phyloP scores from a whole-genome alignment of 1,140 invertebrate species.

The Panonychus citri region DNA sequence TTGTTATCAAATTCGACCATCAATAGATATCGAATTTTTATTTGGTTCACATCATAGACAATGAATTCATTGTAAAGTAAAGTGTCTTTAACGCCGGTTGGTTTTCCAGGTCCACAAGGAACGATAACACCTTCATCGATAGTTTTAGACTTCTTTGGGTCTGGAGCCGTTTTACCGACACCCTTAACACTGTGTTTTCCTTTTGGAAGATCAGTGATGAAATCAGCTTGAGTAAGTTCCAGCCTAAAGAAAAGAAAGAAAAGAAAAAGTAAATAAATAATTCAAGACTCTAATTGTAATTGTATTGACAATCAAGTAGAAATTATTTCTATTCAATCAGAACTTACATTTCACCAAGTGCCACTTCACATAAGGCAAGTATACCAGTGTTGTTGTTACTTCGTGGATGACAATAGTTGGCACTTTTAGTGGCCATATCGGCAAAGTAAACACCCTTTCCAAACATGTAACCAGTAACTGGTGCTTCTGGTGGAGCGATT shows the following conservation, averaged over 20 bases:
- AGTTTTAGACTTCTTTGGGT: conserved; percentile 11
- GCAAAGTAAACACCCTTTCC: conserved; percentile 86
- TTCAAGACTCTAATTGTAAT: not conserved
- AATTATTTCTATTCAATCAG: not conserved
- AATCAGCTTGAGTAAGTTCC: conserved; percentile 20
- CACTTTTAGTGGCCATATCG: conserved; percentile 96
- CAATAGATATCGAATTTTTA: conserved; percentile 21
- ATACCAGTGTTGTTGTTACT: conserved; percentile 45
- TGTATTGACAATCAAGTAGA: not conserved
- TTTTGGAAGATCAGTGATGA: conserved; percentile 19
- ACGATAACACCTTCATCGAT: conserved; percentile 16
- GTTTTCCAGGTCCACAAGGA: conserved; percentile 15
- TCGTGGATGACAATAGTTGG: conserved; percentile 79
- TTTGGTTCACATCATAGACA: conserved; percentile 26
- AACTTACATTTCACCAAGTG: conserved; percentile 66
- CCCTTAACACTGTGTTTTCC: conserved; percentile 23
- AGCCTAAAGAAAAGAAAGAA: conserved; percentile 9
- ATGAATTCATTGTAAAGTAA: conserved; percentile 28
- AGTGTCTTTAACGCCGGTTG: conserved; percentile 9
- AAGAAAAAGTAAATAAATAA: not conserved
- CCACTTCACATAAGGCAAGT: conserved; percentile 79
- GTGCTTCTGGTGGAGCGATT: conserved; percentile 87
- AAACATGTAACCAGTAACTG: conserved; percentile 92
- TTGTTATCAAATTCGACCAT: conserved; percentile 20
- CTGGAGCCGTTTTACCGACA: conserved; percentile 17